Conservation (phyloP, 2,888 invertebrate genomes). For the Melanotus villosus region DNA sequence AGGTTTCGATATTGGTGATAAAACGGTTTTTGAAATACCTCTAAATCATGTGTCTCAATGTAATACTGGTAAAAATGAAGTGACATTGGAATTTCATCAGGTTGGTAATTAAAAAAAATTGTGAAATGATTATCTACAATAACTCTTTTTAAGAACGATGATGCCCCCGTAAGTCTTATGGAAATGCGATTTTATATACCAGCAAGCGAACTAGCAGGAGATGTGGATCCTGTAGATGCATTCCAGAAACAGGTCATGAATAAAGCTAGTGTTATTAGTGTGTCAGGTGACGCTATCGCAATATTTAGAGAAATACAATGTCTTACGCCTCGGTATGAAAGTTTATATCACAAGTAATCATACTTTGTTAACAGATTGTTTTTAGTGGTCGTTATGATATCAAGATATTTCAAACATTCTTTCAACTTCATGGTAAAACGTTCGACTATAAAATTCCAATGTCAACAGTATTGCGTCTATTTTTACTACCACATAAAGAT, state of each 20-base stretch:
- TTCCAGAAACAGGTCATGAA: constrained; percentile 97
- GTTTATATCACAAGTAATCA: background rate
- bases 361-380: constrained; percentile 63
- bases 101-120: constrained; percentile 63
- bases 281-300: constrained; percentile 97
- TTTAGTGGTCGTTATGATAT: constrained; percentile 96
- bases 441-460: constrained; percentile 99
- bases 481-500: constrained; percentile 96
- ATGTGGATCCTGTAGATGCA: constrained; percentile 94
- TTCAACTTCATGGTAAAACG: constrained; percentile 97
- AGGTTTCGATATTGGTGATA: constrained; percentile 86
- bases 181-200: constrained; percentile 99
- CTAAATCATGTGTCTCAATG: constrained; percentile 96
- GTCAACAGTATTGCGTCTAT: constrained; percentile 94
- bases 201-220: constrained; percentile 87
- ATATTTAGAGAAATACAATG: constrained; percentile 98
- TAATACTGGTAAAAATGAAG: constrained; percentile 97
- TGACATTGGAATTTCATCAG: constrained; percentile 97
- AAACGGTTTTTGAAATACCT: constrained; percentile 96
- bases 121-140: background rate
- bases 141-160: constrained; percentile 84
- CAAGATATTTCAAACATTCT: constrained; percentile 92
- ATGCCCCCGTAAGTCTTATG: constrained; percentile 95
- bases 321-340: constrained; percentile 90
- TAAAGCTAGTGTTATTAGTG: constrained; percentile 97